Conservation (phyloP, 2,888 invertebrate species). For the Plebejus anna region DNA sequence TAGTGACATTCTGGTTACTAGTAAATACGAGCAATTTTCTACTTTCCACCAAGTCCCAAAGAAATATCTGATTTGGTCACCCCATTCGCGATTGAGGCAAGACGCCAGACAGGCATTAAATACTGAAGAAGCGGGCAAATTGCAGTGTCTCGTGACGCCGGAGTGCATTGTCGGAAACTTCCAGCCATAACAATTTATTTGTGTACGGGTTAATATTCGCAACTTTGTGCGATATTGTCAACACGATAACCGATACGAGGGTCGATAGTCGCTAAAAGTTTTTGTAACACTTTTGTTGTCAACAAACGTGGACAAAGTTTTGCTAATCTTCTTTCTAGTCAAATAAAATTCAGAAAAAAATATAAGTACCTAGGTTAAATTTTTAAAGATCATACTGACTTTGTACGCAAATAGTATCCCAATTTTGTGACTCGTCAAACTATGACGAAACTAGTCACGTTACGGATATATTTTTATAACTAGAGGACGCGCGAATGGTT, state of each 20-base stretch:
- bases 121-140: conserved; percentile 41
- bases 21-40: neutral
- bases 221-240: conserved; percentile 17
- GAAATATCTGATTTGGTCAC: neutral
- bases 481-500: no score
- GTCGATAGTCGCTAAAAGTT: neutral
- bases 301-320: neutral
- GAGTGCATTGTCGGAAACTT: conserved; percentile 43
- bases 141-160: conserved; percentile 50
- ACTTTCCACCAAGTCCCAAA: neutral
- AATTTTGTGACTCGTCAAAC: no score
- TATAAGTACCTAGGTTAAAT: no score
- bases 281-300: neutral
- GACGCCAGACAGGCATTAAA: conserved; percentile 35
- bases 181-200: conserved; percentile 29
- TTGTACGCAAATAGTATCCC: no score
- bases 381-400: no score
- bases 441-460: no score
- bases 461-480: no score
- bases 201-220: conserved; percentile 8
- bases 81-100: conserved; percentile 34
- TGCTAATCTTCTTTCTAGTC: neutral
- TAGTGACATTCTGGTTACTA: neutral
- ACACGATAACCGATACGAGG: neutral
- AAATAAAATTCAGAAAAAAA: neutral